Evolutionary conservation across 2,888 invertebrate genomes (phyloP).

Genomic region (Scrobipalpa costella): DNA sequence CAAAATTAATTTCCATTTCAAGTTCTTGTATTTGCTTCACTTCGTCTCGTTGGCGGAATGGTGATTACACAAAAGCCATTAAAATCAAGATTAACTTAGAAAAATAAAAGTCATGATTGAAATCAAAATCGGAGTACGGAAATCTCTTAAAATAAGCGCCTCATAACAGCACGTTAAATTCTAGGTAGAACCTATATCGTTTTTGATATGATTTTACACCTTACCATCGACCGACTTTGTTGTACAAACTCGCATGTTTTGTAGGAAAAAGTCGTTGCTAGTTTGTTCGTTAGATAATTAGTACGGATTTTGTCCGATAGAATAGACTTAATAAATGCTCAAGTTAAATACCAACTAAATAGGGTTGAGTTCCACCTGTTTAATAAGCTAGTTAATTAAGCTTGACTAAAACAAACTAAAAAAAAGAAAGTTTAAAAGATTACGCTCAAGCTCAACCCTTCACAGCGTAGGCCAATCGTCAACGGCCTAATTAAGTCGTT

Average conservation of each 20-base stretch:
- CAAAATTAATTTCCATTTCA: too few relatives aligned
- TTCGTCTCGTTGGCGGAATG: too few relatives aligned
- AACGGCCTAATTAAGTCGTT: too few relatives aligned
- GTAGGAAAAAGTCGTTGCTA: slow-evolving; percentile 15
- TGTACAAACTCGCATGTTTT: slow-evolving; percentile 14
- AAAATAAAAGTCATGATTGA: too few relatives aligned
- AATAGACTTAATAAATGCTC: not conserved
- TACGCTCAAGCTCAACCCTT: too few relatives aligned
- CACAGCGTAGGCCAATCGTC: too few relatives aligned
- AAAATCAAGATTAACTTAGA: too few relatives aligned
- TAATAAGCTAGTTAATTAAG: not conserved
- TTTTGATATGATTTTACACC: slow-evolving; percentile 47
- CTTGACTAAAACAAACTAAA: not conserved
- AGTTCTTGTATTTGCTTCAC: too few relatives aligned
- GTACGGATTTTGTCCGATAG: not conserved
- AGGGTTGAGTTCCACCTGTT: not conserved
- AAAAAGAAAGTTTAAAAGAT: too few relatives aligned
- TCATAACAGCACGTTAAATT: not conserved
- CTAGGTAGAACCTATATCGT: slow-evolving; percentile 53
- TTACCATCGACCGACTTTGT: slow-evolving; percentile 23
- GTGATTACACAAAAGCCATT: too few relatives aligned
- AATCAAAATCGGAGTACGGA: too few relatives aligned
- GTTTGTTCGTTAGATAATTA: slow-evolving; percentile 1
- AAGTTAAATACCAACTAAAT: not conserved
- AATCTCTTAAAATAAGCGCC: slow-evolving; percentile 17